A percentile compares a stretch with the other conserved stretches of the same genome.
Conservation (phyloP, 2,888 invertebrate species). For the Drosophila paucipuncta region DNA sequence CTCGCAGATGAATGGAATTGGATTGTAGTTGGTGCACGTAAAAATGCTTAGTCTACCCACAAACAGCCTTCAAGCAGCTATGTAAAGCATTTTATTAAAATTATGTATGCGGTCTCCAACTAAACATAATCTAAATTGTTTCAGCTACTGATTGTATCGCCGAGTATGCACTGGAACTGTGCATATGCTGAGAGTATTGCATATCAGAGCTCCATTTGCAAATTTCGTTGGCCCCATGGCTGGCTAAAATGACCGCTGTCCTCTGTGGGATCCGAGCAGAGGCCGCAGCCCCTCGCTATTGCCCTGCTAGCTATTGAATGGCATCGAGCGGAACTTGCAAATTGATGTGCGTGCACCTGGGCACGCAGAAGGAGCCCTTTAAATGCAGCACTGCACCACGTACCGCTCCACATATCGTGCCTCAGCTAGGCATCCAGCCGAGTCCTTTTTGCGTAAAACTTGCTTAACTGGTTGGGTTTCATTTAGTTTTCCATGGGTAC, state of each 20-base stretch:
- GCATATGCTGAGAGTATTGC: background rate
- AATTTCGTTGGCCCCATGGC: too few species aligned
- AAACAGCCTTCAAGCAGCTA: background rate
- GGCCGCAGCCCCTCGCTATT: too few species aligned
- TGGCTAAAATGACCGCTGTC: slow-evolving; percentile 5
- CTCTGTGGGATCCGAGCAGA: too few species aligned
- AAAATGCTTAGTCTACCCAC: too few species aligned
- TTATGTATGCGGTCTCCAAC: background rate
- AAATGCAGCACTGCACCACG: background rate
- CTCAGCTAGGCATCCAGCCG: background rate
- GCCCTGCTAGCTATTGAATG: too few species aligned
- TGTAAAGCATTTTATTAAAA: background rate
- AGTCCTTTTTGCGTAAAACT: slow-evolving; percentile 49
- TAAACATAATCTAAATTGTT: background rate
- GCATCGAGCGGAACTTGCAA: slow-evolving; percentile 4
- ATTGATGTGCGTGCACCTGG: slow-evolving; percentile 25
- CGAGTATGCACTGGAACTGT: background rate
- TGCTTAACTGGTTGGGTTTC: slow-evolving; percentile 74
- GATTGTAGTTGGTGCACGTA: background rate
- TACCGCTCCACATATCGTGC: background rate
- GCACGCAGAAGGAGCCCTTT: slow-evolving; percentile 25
- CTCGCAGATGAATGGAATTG: background rate
- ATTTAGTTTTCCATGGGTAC: slow-evolving; percentile 55
- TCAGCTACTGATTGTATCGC: background rate
- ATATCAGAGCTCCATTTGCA: background rate